These are phyloP conservation scores for Uloborus diversus DNA, from an alignment of 1,140 invertebrate species.

Conservation along the genomic window DNA sequence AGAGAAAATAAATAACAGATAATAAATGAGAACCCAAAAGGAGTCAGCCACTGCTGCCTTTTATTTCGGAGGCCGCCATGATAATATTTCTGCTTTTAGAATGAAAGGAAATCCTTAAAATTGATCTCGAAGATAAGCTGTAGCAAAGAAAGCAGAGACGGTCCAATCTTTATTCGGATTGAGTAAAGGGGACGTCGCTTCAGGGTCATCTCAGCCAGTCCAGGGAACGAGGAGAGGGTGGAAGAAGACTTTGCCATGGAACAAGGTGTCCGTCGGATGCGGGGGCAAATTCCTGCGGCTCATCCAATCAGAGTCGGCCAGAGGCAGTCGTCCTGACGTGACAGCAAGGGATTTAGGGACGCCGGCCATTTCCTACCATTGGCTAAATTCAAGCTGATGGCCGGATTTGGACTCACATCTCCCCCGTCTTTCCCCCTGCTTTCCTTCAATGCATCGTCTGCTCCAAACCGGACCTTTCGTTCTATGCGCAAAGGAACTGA, in stretches of 20 bases:
- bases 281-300: slow-evolving; percentile 42
- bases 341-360: slow-evolving; percentile 50
- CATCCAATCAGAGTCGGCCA: slow-evolving; percentile 49
- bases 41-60: no score
- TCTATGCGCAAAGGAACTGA: neutral
- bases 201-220: slow-evolving; percentile 36
- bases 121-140: neutral
- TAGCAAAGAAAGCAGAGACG: neutral
- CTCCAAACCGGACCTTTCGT: neutral
- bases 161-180: neutral
- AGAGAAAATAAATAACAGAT: no score
- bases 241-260: neutral
- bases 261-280: slow-evolving; percentile 48
- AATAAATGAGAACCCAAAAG: no score
- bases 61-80: no score
- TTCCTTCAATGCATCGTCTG: neutral
- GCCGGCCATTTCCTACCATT: slow-evolving; percentile 48
- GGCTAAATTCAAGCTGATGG: slow-evolving; percentile 54
- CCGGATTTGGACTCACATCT: slow-evolving; percentile 40
- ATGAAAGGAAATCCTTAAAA: no score
- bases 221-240: neutral
- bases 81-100: no score
- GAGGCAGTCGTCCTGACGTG: slow-evolving; percentile 47
- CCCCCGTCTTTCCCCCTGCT: neutral
- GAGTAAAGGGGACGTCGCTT: slow-evolving; percentile 19